Percentiles rank a stretch among this genome's conserved stretches.
These are phyloP conservation scores for Siniperca obscura DNA, from an alignment of 2,797 vertebrate genomes.

Conservation along the genomic window DNA sequence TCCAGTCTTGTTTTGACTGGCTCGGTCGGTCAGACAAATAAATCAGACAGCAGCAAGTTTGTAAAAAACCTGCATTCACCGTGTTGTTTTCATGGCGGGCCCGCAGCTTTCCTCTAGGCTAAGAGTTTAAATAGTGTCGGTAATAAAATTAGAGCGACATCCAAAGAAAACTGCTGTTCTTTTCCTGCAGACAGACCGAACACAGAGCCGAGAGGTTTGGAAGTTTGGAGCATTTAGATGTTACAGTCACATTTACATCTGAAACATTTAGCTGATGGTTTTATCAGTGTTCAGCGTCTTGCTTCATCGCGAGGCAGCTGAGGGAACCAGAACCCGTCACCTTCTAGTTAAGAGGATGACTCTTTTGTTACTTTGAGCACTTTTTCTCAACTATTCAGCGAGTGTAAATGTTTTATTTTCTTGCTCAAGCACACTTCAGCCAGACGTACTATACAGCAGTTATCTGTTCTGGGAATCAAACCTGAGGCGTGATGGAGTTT, in stretches of 20 bases:
- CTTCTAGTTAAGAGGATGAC: not conserved
- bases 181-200: not conserved
- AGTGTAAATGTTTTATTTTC: not conserved
- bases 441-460: not conserved
- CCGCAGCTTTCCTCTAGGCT: constrained; percentile 15
- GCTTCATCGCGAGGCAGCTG: not conserved
- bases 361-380: not conserved
- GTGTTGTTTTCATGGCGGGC: constrained; percentile 16
- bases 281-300: not conserved
- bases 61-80: not conserved
- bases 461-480: not conserved
- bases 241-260: not conserved
- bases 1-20: constrained; percentile 20
- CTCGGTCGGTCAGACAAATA: constrained; percentile 25
- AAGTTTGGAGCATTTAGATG: not conserved
- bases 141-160: not conserved
- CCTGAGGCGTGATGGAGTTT: not conserved
- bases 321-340: not conserved
- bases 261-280: not conserved
- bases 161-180: constrained; percentile 41
- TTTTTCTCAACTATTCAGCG: not conserved
- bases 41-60: constrained; percentile 16
- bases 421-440: not conserved
- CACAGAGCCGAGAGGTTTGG: not conserved
- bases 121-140: constrained; percentile 20